Percentiles rank a stretch among this genome's conserved stretches.
Evolutionary conservation across 2,797 vertebrate genomes (phyloP).

Genomic region (Pipistrellus pipistrellus): DNA sequence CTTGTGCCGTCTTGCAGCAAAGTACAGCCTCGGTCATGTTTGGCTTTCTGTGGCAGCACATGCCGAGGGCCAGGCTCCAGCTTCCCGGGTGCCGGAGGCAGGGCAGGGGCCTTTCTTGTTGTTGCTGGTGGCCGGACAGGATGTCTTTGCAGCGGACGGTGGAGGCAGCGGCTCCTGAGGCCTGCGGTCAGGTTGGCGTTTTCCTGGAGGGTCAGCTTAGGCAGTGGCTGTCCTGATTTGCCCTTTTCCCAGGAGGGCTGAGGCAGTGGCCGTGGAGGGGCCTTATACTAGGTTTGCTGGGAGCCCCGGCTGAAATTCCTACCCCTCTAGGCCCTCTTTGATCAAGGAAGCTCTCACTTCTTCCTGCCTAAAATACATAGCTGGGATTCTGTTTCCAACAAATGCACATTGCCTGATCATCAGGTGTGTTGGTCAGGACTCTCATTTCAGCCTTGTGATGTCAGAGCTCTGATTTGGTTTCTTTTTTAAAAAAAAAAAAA

Average conservation of each 20-base stretch:
- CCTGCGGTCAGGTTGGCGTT: background rate
- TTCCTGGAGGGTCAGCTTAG: background rate
- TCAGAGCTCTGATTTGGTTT: background rate
- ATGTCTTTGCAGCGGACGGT: background rate
- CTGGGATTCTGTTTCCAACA: background rate
- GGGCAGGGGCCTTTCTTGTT: background rate
- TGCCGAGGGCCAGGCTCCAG: rapidly evolving
- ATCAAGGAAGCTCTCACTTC: background rate
- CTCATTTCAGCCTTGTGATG: background rate
- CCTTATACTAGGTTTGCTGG: background rate
- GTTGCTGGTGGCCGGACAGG: background rate
- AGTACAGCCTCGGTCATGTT: rapidly evolving
- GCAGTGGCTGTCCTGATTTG: background rate
- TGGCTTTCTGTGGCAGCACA: background rate
- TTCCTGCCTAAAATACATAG: background rate
- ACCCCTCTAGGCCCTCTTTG: background rate
- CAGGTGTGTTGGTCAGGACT: background rate
- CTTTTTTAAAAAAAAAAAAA: background rate
- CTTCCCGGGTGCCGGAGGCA: background rate
- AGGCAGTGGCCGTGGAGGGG: background rate
- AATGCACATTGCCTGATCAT: background rate
- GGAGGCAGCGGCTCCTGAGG: background rate
- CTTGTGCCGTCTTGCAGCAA: background rate
- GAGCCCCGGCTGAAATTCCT: background rate
- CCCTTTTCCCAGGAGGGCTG: background rate